phyloP scores from a whole-genome alignment of 2,113 vertebrate species.

The Ammodytes marinus region DNA sequence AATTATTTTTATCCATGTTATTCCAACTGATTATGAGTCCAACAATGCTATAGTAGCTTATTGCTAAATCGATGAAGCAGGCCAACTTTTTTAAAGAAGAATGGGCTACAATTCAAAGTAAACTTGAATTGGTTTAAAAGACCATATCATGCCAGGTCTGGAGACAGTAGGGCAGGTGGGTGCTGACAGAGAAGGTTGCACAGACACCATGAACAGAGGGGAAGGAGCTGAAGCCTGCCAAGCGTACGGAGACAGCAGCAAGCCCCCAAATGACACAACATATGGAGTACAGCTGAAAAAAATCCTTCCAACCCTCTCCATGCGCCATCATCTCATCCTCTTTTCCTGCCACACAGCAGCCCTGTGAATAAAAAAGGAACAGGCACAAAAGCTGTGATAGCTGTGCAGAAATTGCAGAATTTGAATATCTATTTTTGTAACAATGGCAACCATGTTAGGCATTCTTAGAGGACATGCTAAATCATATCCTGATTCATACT shows the following conservation, averaged over 20 bases:
- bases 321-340: slow-evolving; percentile 48
- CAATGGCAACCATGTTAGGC: slow-evolving; percentile 56
- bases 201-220: slow-evolving; percentile 63
- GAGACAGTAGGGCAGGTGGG: slow-evolving; percentile 70
- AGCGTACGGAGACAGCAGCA: slow-evolving; percentile 63
- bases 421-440: slow-evolving; percentile 68
- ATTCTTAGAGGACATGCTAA: slow-evolving; percentile 64
- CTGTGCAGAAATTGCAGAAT: slow-evolving; percentile 36
- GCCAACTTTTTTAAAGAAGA: background rate
- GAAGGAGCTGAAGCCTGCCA: slow-evolving; percentile 73
- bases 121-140: slow-evolving; percentile 7
- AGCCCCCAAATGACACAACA: slow-evolving; percentile 76
- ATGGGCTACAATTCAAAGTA: background rate
- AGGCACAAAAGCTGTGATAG: slow-evolving; percentile 46
- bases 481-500: slow-evolving; percentile 41
- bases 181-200: slow-evolving; percentile 68
- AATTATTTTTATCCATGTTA: too few relatives aligned
- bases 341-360: slow-evolving; percentile 58
- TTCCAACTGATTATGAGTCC: background rate
- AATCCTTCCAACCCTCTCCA: slow-evolving; percentile 46
- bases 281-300: slow-evolving; percentile 72
- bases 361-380: slow-evolving; percentile 45
- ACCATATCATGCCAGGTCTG: slow-evolving; percentile 39
- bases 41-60: background rate
- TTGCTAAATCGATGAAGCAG: background rate